These are phyloP conservation scores for Dasyprocta punctata DNA, from an alignment of 2,113 vertebrate genomes.

Conservation along the genomic window DNA sequence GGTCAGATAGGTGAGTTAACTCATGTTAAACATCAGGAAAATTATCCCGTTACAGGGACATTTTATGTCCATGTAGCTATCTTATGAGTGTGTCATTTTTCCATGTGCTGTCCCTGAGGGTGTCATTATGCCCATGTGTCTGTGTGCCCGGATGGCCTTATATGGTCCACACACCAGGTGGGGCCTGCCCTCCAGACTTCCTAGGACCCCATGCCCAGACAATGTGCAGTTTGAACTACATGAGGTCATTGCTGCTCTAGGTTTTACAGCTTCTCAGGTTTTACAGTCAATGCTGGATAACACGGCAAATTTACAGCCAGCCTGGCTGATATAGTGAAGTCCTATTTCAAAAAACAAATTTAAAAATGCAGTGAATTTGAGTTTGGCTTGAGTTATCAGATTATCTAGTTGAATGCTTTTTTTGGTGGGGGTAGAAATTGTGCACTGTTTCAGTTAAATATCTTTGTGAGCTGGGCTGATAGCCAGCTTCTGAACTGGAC, in stretches of 20 bases:
- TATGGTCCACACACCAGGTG: not conserved
- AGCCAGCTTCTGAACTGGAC: too few relatives aligned
- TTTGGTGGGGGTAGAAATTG: too few relatives aligned
- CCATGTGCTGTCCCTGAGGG: not conserved
- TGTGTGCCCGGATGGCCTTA: fast-evolving
- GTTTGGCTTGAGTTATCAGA: too few relatives aligned
- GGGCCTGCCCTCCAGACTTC: fast-evolving
- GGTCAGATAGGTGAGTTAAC: not conserved
- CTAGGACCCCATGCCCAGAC: fast-evolving
- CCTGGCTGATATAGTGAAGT: too few relatives aligned
- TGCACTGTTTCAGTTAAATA: too few relatives aligned
- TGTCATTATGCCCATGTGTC: fast-evolving
- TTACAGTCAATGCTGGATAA: too few relatives aligned
- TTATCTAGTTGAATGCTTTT: too few relatives aligned
- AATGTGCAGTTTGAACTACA: fast-evolving
- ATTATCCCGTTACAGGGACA: not conserved
- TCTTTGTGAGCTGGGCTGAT: too few relatives aligned
- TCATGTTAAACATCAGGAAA: not conserved
- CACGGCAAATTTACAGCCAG: too few relatives aligned
- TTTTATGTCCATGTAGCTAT: not conserved
- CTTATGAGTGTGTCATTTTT: not conserved
- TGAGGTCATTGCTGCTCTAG: not conserved
- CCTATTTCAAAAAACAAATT: too few relatives aligned
- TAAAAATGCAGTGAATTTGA: too few relatives aligned
- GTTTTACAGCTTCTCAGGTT: not conserved